Conservation (phyloP, 2,113 vertebrate genomes). For the Pedionomus torquatus region DNA sequence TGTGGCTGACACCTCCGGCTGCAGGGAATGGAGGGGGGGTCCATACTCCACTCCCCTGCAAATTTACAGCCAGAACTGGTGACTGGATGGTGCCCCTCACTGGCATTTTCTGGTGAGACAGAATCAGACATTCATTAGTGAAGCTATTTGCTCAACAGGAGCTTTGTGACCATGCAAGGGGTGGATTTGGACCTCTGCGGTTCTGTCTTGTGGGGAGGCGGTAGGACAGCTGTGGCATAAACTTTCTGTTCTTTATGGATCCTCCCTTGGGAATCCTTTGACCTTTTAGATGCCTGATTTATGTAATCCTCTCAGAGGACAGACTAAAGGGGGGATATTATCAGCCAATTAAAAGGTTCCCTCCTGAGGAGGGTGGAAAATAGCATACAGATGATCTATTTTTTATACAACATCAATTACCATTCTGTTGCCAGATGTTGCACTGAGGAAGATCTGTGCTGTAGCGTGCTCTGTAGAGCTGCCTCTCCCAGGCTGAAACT, state of each 20-base stretch:
- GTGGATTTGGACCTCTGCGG: neutral
- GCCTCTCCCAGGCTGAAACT: neutral
- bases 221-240: neutral
- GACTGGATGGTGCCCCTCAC: neutral
- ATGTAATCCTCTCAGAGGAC: conserved; percentile 43
- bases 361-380: conserved; percentile 53
- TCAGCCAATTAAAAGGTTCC: conserved; percentile 57
- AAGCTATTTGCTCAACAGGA: neutral
- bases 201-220: neutral
- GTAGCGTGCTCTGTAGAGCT: neutral
- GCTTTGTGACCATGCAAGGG: neutral
- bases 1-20: neutral
- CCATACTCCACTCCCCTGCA: neutral
- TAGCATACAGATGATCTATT: conserved; percentile 18
- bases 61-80: neutral
- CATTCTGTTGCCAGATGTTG: conserved; percentile 43
- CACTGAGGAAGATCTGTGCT: neutral
- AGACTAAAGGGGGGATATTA: conserved; percentile 24
- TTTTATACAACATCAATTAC: conserved; percentile 31
- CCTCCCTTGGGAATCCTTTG: conserved; percentile 25
- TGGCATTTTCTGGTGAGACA: neutral
- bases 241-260: conserved; percentile 15
- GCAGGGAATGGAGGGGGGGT: neutral
- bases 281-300: conserved; percentile 54
- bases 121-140: neutral